Conservation (phyloP, 2,888 invertebrate species). For the Aelia acuminata region DNA sequence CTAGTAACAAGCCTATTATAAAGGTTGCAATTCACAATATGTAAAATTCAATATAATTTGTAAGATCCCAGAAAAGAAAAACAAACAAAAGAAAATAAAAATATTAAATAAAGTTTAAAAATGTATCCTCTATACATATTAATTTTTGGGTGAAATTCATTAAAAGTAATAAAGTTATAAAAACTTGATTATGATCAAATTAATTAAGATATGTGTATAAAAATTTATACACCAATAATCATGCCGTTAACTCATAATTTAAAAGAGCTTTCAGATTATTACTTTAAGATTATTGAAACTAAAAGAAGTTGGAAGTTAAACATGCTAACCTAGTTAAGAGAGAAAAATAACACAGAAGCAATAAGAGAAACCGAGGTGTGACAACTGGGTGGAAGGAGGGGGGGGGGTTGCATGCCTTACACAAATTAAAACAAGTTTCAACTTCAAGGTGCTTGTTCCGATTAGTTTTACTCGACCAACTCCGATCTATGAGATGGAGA, state of each 20-base stretch:
- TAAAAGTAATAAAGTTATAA: no score
- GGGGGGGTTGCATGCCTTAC: slow-evolving; percentile 45
- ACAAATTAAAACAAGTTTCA: slow-evolving; percentile 55
- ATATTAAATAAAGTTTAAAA: no score
- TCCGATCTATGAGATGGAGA: slow-evolving; percentile 49
- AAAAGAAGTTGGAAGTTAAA: neutral
- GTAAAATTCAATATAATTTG: no score
- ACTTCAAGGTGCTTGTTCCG: slow-evolving; percentile 50
- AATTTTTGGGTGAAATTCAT: no score
- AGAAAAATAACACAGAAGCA: neutral
- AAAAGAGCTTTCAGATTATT: neutral
- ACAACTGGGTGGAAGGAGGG: slow-evolving; percentile 41
- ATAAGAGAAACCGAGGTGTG: slow-evolving; percentile 35
- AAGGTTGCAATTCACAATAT: no score
- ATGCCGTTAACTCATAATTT: neutral
- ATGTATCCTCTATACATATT: no score
- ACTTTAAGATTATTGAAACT: slow-evolving; percentile 14
- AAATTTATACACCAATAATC: neutral
- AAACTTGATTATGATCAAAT: neutral
- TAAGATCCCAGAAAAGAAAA: no score
- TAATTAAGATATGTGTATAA: neutral
- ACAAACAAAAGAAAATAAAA: no score
- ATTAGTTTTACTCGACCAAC: slow-evolving; percentile 53
- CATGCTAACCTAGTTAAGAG: neutral
- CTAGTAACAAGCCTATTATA: no score